A percentile compares a stretch with the other conserved stretches of the same genome.
Evolutionary conservation across 2,888 invertebrate species (phyloP).

Genomic region (Drosophila prolongata): DNA sequence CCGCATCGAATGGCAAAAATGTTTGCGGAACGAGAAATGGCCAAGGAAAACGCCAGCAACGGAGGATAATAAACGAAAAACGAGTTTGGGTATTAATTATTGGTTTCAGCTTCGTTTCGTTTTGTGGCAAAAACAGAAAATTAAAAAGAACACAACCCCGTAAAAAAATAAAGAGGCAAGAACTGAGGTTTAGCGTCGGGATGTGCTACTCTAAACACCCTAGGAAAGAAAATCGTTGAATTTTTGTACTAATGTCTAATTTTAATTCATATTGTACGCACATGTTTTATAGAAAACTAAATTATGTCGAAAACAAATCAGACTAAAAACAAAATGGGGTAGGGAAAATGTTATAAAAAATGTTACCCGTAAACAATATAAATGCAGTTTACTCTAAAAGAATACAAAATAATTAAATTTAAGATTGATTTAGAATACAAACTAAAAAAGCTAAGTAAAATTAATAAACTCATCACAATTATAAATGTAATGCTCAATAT

Average conservation of each 20-base stretch:
- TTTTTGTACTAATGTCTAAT: too few species aligned
- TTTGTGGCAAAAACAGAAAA: constrained; percentile 33
- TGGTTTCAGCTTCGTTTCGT: constrained; percentile 61
- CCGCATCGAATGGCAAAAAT: constrained; percentile 43
- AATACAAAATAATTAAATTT: too few species aligned
- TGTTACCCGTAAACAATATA: too few species aligned
- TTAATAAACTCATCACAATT: too few species aligned
- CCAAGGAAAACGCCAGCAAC: constrained; percentile 36
- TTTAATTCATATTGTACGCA: not conserved
- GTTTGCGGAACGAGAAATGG: constrained; percentile 19
- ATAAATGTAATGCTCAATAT: too few species aligned
- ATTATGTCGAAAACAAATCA: too few species aligned
- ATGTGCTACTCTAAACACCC: not conserved
- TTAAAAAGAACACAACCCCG: constrained; percentile 19
- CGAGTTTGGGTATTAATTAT: constrained; percentile 66
- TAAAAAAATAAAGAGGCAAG: not conserved
- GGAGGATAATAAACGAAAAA: constrained; percentile 64
- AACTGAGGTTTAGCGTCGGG: constrained; percentile 1
- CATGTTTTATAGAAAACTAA: too few species aligned
- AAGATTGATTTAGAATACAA: too few species aligned
- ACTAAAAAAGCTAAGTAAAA: too few species aligned
- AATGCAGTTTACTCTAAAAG: too few species aligned
- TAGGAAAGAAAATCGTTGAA: not conserved
- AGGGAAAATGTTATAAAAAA: too few species aligned
- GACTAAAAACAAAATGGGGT: too few species aligned